phyloP scores from a whole-genome alignment of 2,888 invertebrate genomes.

The Philereme vetulata region DNA sequence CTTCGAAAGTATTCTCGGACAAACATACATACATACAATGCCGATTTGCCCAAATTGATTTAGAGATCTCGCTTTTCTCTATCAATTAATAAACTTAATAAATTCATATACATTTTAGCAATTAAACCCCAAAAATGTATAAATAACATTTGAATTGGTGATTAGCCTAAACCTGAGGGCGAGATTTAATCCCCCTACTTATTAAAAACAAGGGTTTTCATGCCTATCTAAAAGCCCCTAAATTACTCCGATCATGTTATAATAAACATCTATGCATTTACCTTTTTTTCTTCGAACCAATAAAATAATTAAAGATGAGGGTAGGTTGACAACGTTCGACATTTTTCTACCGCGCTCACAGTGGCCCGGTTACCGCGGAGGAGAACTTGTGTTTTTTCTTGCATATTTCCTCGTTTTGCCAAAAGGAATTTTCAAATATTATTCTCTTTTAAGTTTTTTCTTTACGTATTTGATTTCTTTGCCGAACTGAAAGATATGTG shows the following conservation, averaged over 20 bases:
- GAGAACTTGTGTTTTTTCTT: slow-evolving; percentile 15
- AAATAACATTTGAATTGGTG: too few relatives aligned
- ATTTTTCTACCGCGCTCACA: slow-evolving; percentile 3
- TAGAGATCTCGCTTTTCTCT: too few relatives aligned
- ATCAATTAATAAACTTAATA: too few relatives aligned
- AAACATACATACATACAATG: too few relatives aligned
- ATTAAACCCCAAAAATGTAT: too few relatives aligned
- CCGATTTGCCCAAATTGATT: too few relatives aligned
- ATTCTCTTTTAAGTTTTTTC: not conserved
- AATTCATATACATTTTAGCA: too few relatives aligned
- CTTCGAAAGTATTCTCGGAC: too few relatives aligned
- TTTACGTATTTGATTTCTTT: slow-evolving; percentile 24
- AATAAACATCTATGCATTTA: slow-evolving; percentile 17
- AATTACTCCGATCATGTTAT: slow-evolving; percentile 1
- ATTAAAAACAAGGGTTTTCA: not conserved
- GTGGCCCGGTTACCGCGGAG: slow-evolving; percentile 5
- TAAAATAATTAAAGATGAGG: slow-evolving; percentile 19
- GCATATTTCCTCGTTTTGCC: slow-evolving; percentile 18
- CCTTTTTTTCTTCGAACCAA: slow-evolving; percentile 7
- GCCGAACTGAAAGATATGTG: slow-evolving; percentile 19
- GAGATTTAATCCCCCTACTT: too few relatives aligned
- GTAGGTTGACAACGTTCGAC: slow-evolving; percentile 11
- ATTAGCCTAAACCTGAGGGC: too few relatives aligned
- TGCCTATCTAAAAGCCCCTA: slow-evolving; percentile 1
- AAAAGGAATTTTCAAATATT: slow-evolving; percentile 22